Base-by-base conservation (phyloP, 2,113 vertebrate species). In the Girardinichthys multiradiatus region DNA sequence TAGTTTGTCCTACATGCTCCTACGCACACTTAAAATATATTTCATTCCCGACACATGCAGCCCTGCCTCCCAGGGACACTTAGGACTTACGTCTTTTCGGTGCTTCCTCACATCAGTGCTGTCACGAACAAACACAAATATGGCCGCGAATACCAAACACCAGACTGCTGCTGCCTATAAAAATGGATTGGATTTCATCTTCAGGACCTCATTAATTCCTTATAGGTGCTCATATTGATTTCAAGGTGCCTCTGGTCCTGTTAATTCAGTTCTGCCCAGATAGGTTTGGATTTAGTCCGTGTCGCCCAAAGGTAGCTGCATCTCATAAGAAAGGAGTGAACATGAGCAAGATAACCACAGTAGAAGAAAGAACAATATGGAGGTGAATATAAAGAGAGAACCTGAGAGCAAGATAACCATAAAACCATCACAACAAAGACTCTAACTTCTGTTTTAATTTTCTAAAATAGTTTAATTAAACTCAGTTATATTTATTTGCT, bases 181-280 rank as follows among this genome's bases (percentile, higher is more conserved):
- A 84, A 70, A 79, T 64, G 74, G 75, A 89, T 79, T 90, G 83
- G 66, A 82, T 91, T 91, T 88, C 68, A 71, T 91, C 91, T 75
- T 74, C 84, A 70, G 83, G 84, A 87, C 67, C 74, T 78, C 87
- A 86, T 91, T 90, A 87, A 90, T 89, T 88, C 88, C 83, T 88
- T 70, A 64, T 85, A 79, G 89, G 84, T 82, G 87, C 77, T 76
- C 60, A 60, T 87, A 92, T 89, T 87, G 91, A 93, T 91, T 54
- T 80, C 73, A 78, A 51, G 79, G 39, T 51, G 80, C 81, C 78
- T 80, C 74, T 76, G 81, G 77, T 87, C 76, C 84, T 86, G 82
- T 91, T 91, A 84, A 90, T 91, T 90, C 89, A 82, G 70, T 71
- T 90, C 74, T 45, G 82, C 58, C 66, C 74, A 82, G 77, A 75